These are phyloP conservation scores for Kryphioiulus occultus DNA, from an alignment of 2,888 invertebrate genomes.

Conservation along the genomic window DNA sequence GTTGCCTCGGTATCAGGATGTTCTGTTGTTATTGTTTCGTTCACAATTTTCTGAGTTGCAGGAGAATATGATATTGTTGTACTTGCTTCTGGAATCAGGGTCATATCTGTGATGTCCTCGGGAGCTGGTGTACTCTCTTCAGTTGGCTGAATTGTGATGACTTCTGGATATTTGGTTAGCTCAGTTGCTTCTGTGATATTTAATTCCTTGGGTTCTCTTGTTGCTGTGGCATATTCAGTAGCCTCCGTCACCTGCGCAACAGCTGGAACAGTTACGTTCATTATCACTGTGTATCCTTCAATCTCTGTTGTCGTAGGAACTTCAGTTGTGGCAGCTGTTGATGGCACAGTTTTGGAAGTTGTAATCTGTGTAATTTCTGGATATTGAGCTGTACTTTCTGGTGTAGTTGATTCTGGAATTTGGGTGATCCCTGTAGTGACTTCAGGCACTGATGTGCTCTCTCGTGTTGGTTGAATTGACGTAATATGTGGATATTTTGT, in stretches of 20 bases:
- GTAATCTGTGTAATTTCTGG: not conserved
- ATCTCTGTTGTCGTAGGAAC: constrained; percentile 18
- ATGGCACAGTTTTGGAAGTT: not conserved
- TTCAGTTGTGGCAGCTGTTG: not conserved
- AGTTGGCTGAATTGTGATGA: not conserved
- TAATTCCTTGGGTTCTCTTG: not conserved
- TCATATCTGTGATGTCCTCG: not conserved
- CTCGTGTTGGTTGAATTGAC: not conserved
- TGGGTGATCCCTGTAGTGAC: not conserved
- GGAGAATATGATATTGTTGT: not conserved
- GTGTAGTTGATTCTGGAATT: not conserved
- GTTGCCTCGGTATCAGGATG: not conserved
- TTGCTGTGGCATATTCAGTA: not conserved
- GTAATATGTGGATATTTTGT: not conserved
- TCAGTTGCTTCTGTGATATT: constrained; percentile 40
- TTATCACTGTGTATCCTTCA: constrained; percentile 40
- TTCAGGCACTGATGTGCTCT: not conserved
- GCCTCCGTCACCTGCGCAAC: constrained; percentile 44
- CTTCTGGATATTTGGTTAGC: not conserved
- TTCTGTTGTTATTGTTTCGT: not conserved
- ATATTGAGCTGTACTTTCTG: not conserved
- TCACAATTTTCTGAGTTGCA: not conserved
- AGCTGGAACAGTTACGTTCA: constrained; percentile 44
- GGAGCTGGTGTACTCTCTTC: constrained; percentile 13
- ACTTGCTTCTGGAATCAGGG: not conserved